Evolutionary conservation across 2,888 invertebrate genomes (phyloP).

Genomic region (Drepanosiphum platanoidis): DNA sequence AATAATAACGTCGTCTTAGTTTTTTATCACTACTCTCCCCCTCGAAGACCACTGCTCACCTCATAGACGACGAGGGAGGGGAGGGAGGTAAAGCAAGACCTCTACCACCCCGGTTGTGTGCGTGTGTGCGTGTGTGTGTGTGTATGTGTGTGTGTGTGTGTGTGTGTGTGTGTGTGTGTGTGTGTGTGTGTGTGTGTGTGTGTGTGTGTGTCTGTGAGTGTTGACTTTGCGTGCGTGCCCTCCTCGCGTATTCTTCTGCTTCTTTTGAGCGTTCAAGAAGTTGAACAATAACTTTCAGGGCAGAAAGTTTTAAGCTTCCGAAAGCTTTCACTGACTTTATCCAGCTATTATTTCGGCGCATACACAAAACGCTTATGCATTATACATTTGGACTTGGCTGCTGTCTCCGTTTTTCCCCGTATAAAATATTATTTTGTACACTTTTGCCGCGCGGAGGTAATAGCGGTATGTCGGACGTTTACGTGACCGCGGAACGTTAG

Average conservation of each 20-base stretch:
- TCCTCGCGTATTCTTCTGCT: slow-evolving; percentile 26
- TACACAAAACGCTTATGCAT: slow-evolving; percentile 62
- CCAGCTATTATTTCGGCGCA: slow-evolving; percentile 56
- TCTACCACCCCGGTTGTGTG: no score
- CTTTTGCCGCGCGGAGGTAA: slow-evolving; percentile 33
- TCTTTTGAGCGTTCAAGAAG: slow-evolving; percentile 45
- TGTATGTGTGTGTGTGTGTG: background rate
- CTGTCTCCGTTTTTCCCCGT: slow-evolving; percentile 46
- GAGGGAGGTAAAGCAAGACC: background rate
- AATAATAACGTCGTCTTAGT: background rate
- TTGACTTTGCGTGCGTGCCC: slow-evolving; percentile 18
- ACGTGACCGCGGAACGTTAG: slow-evolving; percentile 53
- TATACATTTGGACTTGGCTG: slow-evolving; percentile 56
- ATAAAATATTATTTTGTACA: slow-evolving; percentile 59
- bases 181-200: background rate
- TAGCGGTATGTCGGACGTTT: slow-evolving; percentile 50
- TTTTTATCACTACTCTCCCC: background rate
- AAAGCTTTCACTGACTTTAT: slow-evolving; percentile 59
- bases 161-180: background rate
- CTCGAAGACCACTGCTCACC: background rate
- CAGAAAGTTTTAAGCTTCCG: slow-evolving; percentile 61
- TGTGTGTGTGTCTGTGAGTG: slow-evolving; percentile 2
- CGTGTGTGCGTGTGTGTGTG: background rate
- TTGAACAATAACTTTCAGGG: slow-evolving; percentile 57
- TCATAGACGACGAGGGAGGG: background rate